Base-by-base conservation (phyloP, 2,113 vertebrate genomes). In the Pampusana beccarii region DNA sequence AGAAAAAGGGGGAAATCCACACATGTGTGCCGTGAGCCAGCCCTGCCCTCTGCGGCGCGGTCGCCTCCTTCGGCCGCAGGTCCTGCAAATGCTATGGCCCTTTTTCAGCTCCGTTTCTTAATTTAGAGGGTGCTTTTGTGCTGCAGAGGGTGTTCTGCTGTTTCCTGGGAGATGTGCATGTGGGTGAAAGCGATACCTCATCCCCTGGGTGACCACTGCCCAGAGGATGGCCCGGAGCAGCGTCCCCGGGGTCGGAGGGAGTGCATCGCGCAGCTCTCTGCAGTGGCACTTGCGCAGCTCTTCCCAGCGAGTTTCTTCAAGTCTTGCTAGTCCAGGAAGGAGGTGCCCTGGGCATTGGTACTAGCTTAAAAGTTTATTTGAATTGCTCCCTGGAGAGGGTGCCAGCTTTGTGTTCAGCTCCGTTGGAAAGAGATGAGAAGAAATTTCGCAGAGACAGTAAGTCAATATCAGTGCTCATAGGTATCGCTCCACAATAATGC, bases 321-420 rank as follows among this genome's bases (percentile, higher is more conserved):
- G 73, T 87, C 80, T 78, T 87, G 28, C 80, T 75, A 33, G 70
- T 83, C 77, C 60, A 81, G 73, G 48, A 92, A 90, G 80, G 78
- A 92, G 48, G n/a, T 44, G 48, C 16, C 3, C 13, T 71, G 86
- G 48, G 56, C 89, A 88, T 38, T 74, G 83, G 65, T 92, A 79
- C 44, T 67, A 69, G 40, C 93, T 91, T 93, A 89, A 81, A 95
- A 93, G 53, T 96, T 94, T 87, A 77, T 90, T 93, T 80, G 62
- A 81, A 93, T 95, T 91, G 83, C 50, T 92, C 93, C 83, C 78
- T 48, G 66, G 91, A 82, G 88, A 91, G 0, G 1, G 60, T 88
- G 92, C 54, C 91, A 94, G 81, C 42, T 91, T 86, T 91, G 57
- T 58, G 80, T 73, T 86, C 70, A 54, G 73, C 80, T 89, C 69